Conservation (phyloP, 2,888 invertebrate genomes). For the Chloromyia formosa region DNA sequence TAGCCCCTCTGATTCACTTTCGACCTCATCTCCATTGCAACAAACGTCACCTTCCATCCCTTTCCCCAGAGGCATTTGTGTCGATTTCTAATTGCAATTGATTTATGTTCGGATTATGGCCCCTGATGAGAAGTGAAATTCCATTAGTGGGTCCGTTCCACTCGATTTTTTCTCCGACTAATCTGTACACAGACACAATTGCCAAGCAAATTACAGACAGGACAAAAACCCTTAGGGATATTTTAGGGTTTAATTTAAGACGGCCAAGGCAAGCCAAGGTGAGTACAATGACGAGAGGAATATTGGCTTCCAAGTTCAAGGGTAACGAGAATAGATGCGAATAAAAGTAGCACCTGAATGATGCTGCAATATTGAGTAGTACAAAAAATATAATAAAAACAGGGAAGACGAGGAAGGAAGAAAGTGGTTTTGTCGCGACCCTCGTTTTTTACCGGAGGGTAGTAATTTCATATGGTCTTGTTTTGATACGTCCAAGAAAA, state of each 20-base stretch:
- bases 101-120: conserved; percentile 13
- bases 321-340: not conserved
- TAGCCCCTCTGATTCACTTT: too few relatives aligned
- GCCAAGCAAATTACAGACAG: conserved; percentile 7
- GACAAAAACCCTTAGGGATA: not conserved
- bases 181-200: not conserved
- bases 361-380: not conserved
- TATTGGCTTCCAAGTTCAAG: conserved; percentile 9
- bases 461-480: not conserved
- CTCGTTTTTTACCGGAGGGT: not conserved
- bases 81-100: conserved; percentile 10
- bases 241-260: conserved; percentile 12
- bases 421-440: not conserved
- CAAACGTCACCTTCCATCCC: too few relatives aligned
- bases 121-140: conserved; percentile 8
- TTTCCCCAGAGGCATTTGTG: too few relatives aligned
- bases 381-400: not conserved
- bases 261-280: not conserved
- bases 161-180: not conserved
- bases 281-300: not conserved
- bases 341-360: conserved; percentile 13
- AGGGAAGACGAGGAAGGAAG: not conserved
- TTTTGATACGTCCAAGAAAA: conserved; percentile 32
- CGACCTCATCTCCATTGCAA: too few relatives aligned
- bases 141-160: not conserved